Conservation (phyloP, 2,888 invertebrate species). For the Plebejus argus region DNA sequence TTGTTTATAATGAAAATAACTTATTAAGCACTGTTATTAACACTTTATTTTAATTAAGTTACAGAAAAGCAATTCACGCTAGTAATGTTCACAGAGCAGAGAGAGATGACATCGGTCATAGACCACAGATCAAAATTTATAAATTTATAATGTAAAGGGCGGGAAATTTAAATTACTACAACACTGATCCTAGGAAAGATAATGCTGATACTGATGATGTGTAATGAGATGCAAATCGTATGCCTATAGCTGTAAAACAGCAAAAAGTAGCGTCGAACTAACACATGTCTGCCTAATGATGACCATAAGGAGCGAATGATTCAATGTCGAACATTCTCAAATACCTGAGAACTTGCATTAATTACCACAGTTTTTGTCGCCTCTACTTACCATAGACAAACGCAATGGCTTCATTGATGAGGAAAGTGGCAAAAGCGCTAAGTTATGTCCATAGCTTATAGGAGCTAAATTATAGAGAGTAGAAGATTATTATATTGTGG, state of each 20-base stretch:
- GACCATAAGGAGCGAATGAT: slow-evolving; percentile 40
- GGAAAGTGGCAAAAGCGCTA: neutral
- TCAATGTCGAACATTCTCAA: slow-evolving; percentile 38
- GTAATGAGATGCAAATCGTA: slow-evolving; percentile 10
- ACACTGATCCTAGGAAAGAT: neutral
- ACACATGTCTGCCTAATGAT: slow-evolving; percentile 39
- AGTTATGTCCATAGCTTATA: neutral
- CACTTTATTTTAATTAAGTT: no score
- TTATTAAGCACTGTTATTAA: no score
- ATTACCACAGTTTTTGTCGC: neutral
- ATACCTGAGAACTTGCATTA: slow-evolving; percentile 11
- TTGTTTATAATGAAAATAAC: no score
- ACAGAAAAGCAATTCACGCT: no score
- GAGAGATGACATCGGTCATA: no score
- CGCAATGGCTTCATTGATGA: neutral
- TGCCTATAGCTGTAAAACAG: slow-evolving; percentile 6
- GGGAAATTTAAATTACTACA: no score
- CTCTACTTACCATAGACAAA: neutral
- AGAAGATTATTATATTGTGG: no score
- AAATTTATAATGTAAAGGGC: no score
- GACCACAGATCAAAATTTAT: no score
- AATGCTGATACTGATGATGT: neutral
- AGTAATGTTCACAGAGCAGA: no score
- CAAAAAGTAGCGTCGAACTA: slow-evolving; percentile 12
- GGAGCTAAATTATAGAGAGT: no score